Percentiles rank a stretch among this genome's conserved stretches.
Conservation (phyloP, 2,888 invertebrate species). For the Serripes groenlandicus region DNA sequence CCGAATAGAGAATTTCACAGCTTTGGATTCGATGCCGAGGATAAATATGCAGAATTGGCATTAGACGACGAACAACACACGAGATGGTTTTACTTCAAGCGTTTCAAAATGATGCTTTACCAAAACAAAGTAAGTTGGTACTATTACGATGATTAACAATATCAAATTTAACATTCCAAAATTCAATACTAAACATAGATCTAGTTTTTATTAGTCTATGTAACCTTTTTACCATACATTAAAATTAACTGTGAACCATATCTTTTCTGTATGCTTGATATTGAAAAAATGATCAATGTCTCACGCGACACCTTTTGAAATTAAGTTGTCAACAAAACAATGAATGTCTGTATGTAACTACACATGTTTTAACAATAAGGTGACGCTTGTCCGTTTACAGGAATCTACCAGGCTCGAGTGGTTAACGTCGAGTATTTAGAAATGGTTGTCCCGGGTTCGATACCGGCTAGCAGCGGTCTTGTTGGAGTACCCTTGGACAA, state of each 20-base stretch:
- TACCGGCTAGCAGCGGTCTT: too few relatives aligned
- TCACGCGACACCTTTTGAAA: not conserved
- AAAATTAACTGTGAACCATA: not conserved
- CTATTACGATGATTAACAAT: not conserved
- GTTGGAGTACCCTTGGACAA: too few relatives aligned
- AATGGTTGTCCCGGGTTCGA: too few relatives aligned
- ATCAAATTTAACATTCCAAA: not conserved
- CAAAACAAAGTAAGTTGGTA: conserved; percentile 32
- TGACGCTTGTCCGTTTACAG: too few relatives aligned
- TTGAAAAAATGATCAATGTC: not conserved
- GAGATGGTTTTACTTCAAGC: conserved; percentile 46
- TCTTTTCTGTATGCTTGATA: not conserved
- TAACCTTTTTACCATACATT: not conserved
- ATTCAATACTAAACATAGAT: not conserved
- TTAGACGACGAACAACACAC: conserved; percentile 25
- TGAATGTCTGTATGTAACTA: too few relatives aligned
- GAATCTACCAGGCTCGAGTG: too few relatives aligned
- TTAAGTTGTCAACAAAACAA: not conserved
- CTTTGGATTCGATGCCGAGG: conserved; percentile 52
- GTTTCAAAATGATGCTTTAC: conserved; percentile 52
- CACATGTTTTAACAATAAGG: too few relatives aligned
- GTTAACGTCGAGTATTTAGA: too few relatives aligned
- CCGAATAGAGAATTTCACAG: conserved; percentile 31
- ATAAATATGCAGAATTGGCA: conserved; percentile 42
- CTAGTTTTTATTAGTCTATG: not conserved